phyloP scores from a whole-genome alignment of 2,113 vertebrate genomes.

The Eolophus roseicapilla region DNA sequence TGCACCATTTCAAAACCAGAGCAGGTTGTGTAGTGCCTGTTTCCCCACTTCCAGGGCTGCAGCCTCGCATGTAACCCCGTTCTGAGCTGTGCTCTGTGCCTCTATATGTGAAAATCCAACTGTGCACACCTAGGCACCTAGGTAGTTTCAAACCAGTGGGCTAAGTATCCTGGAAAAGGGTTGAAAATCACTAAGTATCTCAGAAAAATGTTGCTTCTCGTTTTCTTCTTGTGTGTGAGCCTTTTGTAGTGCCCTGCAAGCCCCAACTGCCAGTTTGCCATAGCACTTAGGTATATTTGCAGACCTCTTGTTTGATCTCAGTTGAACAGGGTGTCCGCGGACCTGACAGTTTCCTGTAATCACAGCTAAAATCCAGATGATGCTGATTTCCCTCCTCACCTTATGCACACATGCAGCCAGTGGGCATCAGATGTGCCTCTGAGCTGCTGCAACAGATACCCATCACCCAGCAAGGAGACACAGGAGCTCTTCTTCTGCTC shows the following conservation, averaged over 20 bases:
- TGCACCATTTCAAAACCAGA: neutral
- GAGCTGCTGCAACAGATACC: neutral
- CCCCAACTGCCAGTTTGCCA: neutral
- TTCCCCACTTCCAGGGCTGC: neutral
- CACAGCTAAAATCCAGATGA: neutral
- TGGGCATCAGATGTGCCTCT: neutral
- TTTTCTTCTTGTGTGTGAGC: neutral
- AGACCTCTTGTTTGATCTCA: neutral
- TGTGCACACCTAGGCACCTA: neutral
- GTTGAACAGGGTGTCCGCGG: neutral
- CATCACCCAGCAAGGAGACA: neutral
- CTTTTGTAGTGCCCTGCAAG: neutral
- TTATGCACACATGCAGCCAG: neutral
- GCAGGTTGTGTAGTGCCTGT: neutral
- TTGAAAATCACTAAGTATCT: neutral
- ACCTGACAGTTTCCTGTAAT: neutral
- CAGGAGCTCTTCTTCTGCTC: neutral
- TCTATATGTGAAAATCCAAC: neutral
- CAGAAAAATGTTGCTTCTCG: neutral
- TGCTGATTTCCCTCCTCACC: neutral
- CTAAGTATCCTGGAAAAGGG: neutral
- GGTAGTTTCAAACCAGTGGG: neutral
- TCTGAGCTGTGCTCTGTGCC: neutral
- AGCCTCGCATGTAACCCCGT: fast-evolving
- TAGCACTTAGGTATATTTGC: fast-evolving